Percentiles rank a stretch among this genome's conserved stretches.
phyloP scores from a whole-genome alignment of 1,140 invertebrate genomes.

The Pseudobourletiella spinata region DNA sequence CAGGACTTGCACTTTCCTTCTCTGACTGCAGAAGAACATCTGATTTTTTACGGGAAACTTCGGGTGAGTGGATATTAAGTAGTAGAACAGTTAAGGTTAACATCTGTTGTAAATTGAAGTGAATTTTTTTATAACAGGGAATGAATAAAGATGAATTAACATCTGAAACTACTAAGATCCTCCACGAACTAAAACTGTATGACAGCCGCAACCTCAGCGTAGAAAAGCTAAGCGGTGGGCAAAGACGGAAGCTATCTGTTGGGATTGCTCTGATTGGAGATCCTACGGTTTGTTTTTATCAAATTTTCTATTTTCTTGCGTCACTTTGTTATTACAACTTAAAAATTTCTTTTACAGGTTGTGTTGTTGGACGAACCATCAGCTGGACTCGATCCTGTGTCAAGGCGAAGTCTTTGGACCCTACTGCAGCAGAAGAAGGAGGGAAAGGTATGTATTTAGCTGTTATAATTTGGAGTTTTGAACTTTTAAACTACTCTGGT shows the following conservation, averaged over 20 bases:
- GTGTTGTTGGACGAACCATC: conserved; percentile 31
- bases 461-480: too few relatives aligned
- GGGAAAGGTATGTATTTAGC: neutral
- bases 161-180: neutral
- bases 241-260: too few relatives aligned
- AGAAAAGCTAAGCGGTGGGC: neutral
- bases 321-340: neutral
- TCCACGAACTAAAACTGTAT: neutral
- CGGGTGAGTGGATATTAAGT: too few relatives aligned
- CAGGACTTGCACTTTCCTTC: conserved; percentile 35
- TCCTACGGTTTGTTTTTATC: too few relatives aligned
- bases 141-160: neutral
- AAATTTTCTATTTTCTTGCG: neutral
- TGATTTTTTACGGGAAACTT: conserved; percentile 41
- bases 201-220: neutral
- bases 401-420: conserved; percentile 80
- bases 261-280: too few relatives aligned
- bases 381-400: conserved; percentile 84
- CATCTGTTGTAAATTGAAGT: too few relatives aligned
- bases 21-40: conserved; percentile 39
- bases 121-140: neutral
- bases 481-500: too few relatives aligned
- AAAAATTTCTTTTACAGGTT: neutral
- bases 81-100: too few relatives aligned
- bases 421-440: conserved; percentile 39